phyloP scores from a whole-genome alignment of 1,140 invertebrate genomes.

The Drosophila neocordata region DNA sequence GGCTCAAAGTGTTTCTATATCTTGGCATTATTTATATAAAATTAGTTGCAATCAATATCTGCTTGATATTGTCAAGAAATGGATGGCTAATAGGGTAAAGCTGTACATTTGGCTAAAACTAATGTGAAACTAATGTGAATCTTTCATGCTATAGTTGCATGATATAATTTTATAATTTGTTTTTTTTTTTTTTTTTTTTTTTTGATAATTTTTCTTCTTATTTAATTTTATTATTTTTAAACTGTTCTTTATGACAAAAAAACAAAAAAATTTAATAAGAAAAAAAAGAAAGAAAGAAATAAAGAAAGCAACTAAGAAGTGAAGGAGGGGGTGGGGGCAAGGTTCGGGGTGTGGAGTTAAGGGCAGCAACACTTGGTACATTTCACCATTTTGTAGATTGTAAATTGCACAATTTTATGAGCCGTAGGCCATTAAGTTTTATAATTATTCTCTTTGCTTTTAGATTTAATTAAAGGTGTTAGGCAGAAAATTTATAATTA shows the following conservation, averaged over 20 bases:
- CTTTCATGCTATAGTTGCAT: conserved; percentile 5
- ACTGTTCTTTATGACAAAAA: conserved; percentile 38
- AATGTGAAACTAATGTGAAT: neutral
- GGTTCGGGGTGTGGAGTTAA: too few species aligned
- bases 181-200: too few species aligned
- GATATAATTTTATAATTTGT: neutral
- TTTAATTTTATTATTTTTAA: conserved; percentile 32
- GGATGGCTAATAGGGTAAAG: neutral
- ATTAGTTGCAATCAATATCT: neutral
- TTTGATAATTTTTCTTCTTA: conserved; percentile 8
- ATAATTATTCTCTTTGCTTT: conserved; percentile 37
- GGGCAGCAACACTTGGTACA: neutral
- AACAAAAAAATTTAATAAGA: neutral
- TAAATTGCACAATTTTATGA: conserved; percentile 65
- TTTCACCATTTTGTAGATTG: conserved; percentile 29
- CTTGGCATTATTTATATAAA: neutral
- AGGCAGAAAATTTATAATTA: conserved; percentile 16
- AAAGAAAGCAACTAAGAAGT: neutral
- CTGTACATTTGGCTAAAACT: neutral
- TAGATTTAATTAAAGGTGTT: conserved; percentile 20
- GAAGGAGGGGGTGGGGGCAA: too few species aligned
- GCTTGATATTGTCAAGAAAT: neutral
- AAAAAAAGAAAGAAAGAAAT: neutral
- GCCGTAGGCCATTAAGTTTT: conserved; percentile 15
- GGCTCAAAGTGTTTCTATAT: conserved; percentile 1